Percentiles rank a stretch among this genome's conserved stretches.
phyloP scores from a whole-genome alignment of 2,888 invertebrate species.

The Andricus quercusramuli region DNA sequence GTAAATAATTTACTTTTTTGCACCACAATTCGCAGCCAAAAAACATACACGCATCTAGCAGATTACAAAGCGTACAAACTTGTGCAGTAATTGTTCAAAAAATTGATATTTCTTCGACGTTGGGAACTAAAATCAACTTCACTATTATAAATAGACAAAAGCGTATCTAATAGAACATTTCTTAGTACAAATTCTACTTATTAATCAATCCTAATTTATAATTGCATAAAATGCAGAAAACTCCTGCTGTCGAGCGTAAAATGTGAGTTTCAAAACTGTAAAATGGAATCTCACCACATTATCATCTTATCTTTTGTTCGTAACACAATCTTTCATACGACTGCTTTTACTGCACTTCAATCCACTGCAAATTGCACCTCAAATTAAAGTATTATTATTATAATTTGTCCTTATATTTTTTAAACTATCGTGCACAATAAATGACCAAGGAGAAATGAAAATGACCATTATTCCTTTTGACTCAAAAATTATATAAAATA shows the following conservation, averaged over 20 bases:
- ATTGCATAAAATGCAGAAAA: neutral
- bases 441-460: neutral
- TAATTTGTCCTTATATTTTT: neutral
- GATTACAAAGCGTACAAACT: neutral
- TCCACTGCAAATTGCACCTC: conserved; percentile 27
- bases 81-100: neutral
- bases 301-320: neutral
- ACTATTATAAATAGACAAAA: neutral
- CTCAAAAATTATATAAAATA: neutral
- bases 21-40: conserved; percentile 13
- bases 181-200: neutral
- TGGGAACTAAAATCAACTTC: neutral
- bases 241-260: neutral
- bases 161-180: neutral
- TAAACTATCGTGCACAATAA: neutral
- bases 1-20: neutral
- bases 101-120: conserved; percentile 11
- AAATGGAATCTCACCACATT: neutral
- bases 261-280: neutral
- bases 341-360: neutral
- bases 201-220: neutral
- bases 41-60: conserved; percentile 10
- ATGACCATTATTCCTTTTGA: neutral
- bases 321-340: neutral
- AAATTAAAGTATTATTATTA: neutral